A percentile compares a stretch with the other conserved stretches of the same genome.
Evolutionary conservation across 2,888 invertebrate genomes (phyloP).

Genomic region (Nezara viridula): DNA sequence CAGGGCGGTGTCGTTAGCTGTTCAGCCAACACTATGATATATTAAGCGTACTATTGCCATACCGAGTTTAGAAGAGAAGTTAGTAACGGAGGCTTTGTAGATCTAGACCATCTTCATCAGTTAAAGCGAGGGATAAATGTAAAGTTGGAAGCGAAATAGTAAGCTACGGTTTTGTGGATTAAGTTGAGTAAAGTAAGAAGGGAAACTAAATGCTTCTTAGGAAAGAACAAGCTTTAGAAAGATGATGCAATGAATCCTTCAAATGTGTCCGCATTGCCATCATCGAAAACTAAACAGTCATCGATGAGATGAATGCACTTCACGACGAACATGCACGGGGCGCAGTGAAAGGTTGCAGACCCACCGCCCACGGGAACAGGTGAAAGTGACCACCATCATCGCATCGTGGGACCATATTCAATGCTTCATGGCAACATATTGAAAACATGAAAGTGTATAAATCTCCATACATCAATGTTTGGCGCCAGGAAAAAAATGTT

Average conservation of each 20-base stretch:
- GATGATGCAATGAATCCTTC: background rate
- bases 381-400: conserved; percentile 18
- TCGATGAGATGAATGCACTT: background rate
- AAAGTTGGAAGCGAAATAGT: background rate
- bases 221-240: background rate
- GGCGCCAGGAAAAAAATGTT: background rate
- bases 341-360: conserved; percentile 1
- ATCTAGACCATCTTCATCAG: background rate
- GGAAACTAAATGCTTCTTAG: background rate
- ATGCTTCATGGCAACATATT: background rate
- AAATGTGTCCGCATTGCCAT: background rate
- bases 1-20: background rate
- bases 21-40: background rate
- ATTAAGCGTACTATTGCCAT: background rate
- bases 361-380: background rate
- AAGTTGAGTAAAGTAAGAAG: background rate
- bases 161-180: background rate
- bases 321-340: background rate
- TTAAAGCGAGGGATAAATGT: background rate
- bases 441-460: background rate
- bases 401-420: conserved; percentile 10
- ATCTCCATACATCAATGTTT: background rate
- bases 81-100: background rate
- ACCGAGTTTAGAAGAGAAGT: background rate
- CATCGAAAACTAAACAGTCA: background rate